Evolutionary conservation across 2,797 vertebrate genomes (phyloP).

Genomic region (Onychomys torridus): DNA sequence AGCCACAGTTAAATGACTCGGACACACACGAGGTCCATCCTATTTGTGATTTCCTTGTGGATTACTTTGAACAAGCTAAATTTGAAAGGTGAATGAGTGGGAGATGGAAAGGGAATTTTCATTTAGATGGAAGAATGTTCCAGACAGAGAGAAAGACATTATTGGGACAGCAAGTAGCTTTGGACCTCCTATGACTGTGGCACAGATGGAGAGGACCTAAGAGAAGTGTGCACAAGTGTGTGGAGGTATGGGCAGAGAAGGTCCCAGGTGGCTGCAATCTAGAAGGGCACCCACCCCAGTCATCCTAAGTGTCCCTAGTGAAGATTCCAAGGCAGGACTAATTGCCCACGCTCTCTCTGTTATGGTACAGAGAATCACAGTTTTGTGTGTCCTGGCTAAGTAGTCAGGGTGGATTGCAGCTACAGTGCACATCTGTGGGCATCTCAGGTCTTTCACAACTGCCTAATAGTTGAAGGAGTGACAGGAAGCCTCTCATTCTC

Average conservation of each 20-base stretch:
- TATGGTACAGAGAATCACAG: not conserved
- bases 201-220: rapidly evolving
- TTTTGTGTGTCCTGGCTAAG: not conserved
- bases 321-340: not conserved
- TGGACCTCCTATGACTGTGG: not conserved
- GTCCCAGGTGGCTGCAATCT: too few relatives aligned
- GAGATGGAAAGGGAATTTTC: not conserved
- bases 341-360: not conserved
- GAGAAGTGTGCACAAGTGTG: not conserved
- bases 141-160: not conserved
- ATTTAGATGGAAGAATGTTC: not conserved
- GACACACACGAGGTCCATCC: not conserved
- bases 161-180: not conserved
- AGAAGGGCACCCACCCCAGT: too few relatives aligned
- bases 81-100: not conserved
- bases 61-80: slow-evolving; percentile 12
- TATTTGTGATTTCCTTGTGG: not conserved
- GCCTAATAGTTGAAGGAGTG: not conserved
- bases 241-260: not conserved
- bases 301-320: not conserved
- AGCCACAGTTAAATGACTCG: not conserved
- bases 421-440: not conserved
- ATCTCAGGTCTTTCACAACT: not conserved
- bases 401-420: not conserved
- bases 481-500: not conserved